Evolutionary conservation across 1,140 invertebrate species (phyloP), one percentile per base, ranked within the genome.

Genomic region (Pectinophora gossypiella): DNA sequence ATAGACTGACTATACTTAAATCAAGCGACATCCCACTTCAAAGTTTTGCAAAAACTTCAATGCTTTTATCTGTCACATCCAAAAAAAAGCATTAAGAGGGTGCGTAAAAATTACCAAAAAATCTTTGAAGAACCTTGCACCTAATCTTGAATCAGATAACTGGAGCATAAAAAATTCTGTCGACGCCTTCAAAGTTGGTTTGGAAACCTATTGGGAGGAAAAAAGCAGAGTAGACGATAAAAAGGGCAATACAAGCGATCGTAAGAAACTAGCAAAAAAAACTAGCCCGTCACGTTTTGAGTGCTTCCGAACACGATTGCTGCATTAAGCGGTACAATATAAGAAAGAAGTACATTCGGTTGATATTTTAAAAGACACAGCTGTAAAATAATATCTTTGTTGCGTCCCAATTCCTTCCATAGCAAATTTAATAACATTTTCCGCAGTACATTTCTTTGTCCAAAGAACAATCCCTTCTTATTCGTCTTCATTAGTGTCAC

Each of bases 141-240:
- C 68, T 78, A 75, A 78, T 77, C 76, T 83, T 35, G 52, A 63
- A 73, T 67, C 66, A 64, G 79, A 83, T 80, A 83, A 76, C 54
- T 62, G 53, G 54, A 64, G 61, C 58, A 65, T 59, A 71, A 71
- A 72, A 68, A 67, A 68, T 49, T 53, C 56, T 56, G 59, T 53
- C 53, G 46, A 32, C 52, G 53, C 27, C 27, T 32, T 32, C 27
- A n/a, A 32, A 32, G 9, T 12, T 32, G 9, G 1, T 32, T 9
- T 16, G 51, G 51, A 54, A 54, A 50, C 43, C 32, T 43, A 48
- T 46, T 35, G 45, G 20, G 46, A 51, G 48, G 54, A 48, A 59
- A 51, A 58, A 58, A 54, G 51, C 45, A 57, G 56, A 59, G 54
- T 35, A 51, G 43, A 35, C 57, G 55, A 68, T 68, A 65, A 71